Evolutionary conservation across 2,888 invertebrate species (phyloP), one percentile per base, ranked within the genome.

Genomic region (Smittia aterrima): DNA sequence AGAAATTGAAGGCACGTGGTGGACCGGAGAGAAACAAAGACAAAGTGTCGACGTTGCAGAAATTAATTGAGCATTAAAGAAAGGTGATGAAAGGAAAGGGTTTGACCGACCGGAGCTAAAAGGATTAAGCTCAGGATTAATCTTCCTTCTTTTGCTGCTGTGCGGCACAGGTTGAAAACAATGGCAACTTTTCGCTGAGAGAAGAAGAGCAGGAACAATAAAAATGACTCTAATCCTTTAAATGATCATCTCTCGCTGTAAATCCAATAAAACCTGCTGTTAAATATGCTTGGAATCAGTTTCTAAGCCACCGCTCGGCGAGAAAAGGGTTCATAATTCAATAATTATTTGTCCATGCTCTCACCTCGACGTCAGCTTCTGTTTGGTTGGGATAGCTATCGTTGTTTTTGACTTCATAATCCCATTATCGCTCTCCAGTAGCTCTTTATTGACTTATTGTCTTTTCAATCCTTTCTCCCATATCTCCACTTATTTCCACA

Each of bases 191-290:
- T 32, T 32, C 32, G 32, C 32, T 6, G 32, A 11, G n/a, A n/a
- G n/a, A 20, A 32, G 18, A 66, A 18, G 18, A 41, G 18, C 7
- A 27, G 16, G 27, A 20, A 41, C 70, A 70, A 70, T 70, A 70
- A 70, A 66, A 70, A 54, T 32, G 25, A 62, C 11, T 38, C 32
- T 72, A 72, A 72, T 72, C 72, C 62, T 62, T 72, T 72, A 62
- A 72, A 72, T 72, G 72, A 72, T 72, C 62, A 72, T 72, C 70
- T 67, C 41, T 18, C 22, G 16, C 47, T 47, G 24, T 62, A 18
- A 72, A 72, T 72, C 72, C 72, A 72, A 72, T 72, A 72, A 72
- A 72, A 72, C 72, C 72, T 72, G 72, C 72, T 72, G 72, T 72
- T 72, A 58, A 47, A 71, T 71, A 20, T 32, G 41, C 7, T 18